A percentile compares a stretch with the other conserved stretches of the same genome.
Evolutionary conservation across 2,113 vertebrate species (phyloP).

Genomic region (Oreochromis aureus): DNA sequence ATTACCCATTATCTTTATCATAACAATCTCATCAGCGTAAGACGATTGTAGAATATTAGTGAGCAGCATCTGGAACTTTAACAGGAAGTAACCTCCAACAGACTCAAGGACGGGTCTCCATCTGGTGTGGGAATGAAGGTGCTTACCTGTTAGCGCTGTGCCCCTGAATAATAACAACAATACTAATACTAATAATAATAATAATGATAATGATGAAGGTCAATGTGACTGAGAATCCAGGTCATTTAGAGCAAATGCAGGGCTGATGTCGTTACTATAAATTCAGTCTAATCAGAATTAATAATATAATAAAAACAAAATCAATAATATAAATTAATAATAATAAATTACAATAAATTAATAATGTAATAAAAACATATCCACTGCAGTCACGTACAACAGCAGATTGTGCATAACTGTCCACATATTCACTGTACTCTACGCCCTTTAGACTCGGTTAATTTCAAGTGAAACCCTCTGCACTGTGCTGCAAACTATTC

Average conservation of each 20-base stretch:
- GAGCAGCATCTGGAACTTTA: not conserved
- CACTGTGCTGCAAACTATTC: not conserved
- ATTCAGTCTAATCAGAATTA: not conserved
- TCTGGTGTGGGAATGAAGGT: not conserved
- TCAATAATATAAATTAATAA: no score
- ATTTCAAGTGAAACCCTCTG: not conserved
- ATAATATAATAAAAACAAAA: not conserved
- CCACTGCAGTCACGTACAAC: not conserved
- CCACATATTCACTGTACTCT: not conserved
- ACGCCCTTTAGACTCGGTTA: not conserved
- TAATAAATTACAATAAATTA: no score
- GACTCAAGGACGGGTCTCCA: not conserved
- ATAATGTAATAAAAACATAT: not conserved
- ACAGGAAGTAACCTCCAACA: not conserved
- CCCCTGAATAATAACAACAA: accelerated
- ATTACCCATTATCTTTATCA: not conserved
- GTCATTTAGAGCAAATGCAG: not conserved
- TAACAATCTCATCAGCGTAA: not conserved
- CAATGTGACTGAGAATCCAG: not conserved
- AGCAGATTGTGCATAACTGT: not conserved
- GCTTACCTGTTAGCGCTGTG: not conserved
- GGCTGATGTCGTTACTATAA: not conserved
- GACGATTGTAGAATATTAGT: not conserved
- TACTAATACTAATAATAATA: not conserved
- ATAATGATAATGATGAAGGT: accelerated